Evolutionary conservation across 2,888 invertebrate genomes (phyloP).

Genomic region (Muscina levida): DNA sequence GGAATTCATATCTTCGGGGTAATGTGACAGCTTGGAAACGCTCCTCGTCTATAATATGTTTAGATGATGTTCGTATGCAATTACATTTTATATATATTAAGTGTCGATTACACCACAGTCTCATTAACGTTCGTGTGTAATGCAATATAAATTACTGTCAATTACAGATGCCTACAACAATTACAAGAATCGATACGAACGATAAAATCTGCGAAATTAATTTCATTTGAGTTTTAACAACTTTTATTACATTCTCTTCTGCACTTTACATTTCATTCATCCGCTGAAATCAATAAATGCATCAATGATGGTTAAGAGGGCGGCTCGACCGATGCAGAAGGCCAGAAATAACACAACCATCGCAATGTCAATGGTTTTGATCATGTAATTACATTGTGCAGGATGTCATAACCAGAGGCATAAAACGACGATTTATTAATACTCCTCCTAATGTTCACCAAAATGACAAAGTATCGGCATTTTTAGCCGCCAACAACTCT

Average conservation of each 20-base stretch:
- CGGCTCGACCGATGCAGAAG: too few species aligned
- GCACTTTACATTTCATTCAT: conserved; percentile 6
- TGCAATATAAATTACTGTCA: conserved; percentile 61
- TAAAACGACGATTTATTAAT: conserved; percentile 62
- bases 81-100: too few species aligned
- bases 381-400: conserved; percentile 67
- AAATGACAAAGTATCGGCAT: conserved; percentile 57
- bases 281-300: background rate
- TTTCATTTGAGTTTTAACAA: conserved; percentile 57
- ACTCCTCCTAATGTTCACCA: conserved; percentile 56
- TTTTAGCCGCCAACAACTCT: conserved; percentile 18
- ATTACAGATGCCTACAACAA: conserved; percentile 59
- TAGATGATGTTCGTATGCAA: too few species aligned
- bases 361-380: conserved; percentile 51
- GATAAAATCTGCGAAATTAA: conserved; percentile 68
- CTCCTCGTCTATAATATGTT: too few species aligned
- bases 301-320: background rate
- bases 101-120: too few species aligned
- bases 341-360: conserved; percentile 7
- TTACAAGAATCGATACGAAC: conserved; percentile 50
- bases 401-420: conserved; percentile 68
- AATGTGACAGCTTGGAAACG: too few species aligned
- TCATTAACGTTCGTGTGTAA: too few species aligned
- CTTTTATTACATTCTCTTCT: conserved; percentile 43
- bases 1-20: too few species aligned